These are phyloP conservation scores for Pyrochroa serraticornis DNA, from an alignment of 2,888 invertebrate genomes.

Conservation along the genomic window DNA sequence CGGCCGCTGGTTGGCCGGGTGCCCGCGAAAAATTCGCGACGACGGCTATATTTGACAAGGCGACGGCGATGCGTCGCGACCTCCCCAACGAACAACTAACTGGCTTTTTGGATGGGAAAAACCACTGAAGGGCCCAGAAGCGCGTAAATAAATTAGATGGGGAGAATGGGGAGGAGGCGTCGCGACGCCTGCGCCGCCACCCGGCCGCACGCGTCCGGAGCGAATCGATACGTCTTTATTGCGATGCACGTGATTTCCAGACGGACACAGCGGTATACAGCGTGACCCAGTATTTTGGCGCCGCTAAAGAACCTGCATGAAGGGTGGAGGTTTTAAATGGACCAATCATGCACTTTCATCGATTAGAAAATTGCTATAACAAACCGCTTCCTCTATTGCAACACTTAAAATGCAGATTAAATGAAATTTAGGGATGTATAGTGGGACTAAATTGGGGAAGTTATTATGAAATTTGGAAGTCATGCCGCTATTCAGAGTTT, in stretches of 20 bases:
- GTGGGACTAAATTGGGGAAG: too few species aligned
- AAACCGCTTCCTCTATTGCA: too few species aligned
- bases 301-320: too few species aligned
- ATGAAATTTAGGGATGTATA: too few species aligned
- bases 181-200: conserved; percentile 13
- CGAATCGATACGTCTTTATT: conserved; percentile 16
- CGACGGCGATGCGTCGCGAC: not conserved
- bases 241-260: conserved; percentile 10
- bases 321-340: too few species aligned
- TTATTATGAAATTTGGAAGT: too few species aligned
- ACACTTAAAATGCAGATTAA: too few species aligned
- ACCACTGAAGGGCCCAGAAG: conserved; percentile 6
- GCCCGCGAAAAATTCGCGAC: conserved; percentile 2
- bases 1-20: conserved; percentile 8
- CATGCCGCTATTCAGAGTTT: too few species aligned
- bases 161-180: not conserved
- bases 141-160: conserved; percentile 16
- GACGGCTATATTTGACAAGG: conserved; percentile 12
- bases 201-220: conserved; percentile 8
- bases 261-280: not conserved
- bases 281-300: too few species aligned
- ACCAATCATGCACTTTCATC: too few species aligned
- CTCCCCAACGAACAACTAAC: not conserved
- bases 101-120: conserved; percentile 1
- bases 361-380: too few species aligned